phyloP scores from a whole-genome alignment of 2,113 vertebrate species.

The Prunella fulvescens region DNA sequence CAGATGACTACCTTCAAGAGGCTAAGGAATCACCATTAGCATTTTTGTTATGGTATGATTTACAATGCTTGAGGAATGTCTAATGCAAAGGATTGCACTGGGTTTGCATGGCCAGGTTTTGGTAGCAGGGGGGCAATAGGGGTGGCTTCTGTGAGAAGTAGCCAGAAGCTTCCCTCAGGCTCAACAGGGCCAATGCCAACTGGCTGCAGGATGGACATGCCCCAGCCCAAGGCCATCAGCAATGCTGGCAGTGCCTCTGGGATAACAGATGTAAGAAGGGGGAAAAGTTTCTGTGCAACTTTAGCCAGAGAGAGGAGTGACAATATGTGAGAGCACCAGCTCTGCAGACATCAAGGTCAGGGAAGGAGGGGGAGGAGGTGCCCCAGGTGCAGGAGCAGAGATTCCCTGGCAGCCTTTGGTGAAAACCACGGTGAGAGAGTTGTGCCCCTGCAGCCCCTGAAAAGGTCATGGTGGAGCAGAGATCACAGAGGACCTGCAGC shows the following conservation, averaged over 20 bases:
- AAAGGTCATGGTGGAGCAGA: background rate
- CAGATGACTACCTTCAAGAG: background rate
- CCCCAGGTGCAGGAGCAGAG: background rate
- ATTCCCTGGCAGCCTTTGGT: background rate
- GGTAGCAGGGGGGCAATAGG: background rate
- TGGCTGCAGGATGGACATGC: fast-evolving
- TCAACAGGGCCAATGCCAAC: background rate
- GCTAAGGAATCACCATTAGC: background rate
- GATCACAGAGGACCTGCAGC: background rate
- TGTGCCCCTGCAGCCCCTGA: background rate
- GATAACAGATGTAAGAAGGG: background rate
- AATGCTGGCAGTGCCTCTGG: fast-evolving
- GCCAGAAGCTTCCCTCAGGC: background rate
- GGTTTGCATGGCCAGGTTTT: background rate
- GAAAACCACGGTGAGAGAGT: background rate
- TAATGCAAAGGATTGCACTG: background rate
- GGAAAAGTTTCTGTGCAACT: background rate
- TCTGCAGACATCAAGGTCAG: background rate
- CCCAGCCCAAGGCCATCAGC: background rate
- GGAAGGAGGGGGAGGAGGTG: background rate
- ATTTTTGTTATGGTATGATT: background rate
- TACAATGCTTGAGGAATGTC: background rate
- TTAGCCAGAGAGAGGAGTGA: background rate
- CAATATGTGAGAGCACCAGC: background rate
- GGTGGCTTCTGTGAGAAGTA: background rate